Conservation (phyloP, 2,113 vertebrate genomes). For the Monarcha castaneiventris region DNA sequence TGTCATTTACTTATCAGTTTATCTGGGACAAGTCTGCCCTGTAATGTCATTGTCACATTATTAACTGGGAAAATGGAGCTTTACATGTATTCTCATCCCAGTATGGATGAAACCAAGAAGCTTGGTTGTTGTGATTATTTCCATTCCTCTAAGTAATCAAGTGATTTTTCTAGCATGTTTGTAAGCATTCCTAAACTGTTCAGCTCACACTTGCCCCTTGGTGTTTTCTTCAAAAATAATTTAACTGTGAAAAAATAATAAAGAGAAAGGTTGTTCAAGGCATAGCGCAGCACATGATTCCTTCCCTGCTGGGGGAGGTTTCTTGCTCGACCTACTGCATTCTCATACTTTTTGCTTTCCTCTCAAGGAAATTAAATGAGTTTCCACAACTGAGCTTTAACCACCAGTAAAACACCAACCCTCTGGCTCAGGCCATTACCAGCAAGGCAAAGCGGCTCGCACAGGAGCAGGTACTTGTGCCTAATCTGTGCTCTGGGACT, state of each 20-base stretch:
- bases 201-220: neutral
- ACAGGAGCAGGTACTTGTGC: neutral
- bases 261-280: neutral
- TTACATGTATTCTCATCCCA: conserved; percentile 30
- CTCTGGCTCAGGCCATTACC: neutral
- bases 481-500: neutral
- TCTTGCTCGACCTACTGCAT: rapidly evolving
- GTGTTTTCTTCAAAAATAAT: neutral
- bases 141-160: neutral
- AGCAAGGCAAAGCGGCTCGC: neutral
- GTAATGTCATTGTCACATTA: conserved; percentile 12
- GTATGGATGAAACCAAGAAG: neutral
- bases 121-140: neutral
- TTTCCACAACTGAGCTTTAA: neutral
- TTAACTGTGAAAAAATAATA: neutral
- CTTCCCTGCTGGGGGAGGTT: neutral
- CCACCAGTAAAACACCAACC: neutral
- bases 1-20: conserved; percentile 39
- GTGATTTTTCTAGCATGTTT: neutral
- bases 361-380: neutral
- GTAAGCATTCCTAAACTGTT: neutral
- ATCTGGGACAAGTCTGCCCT: conserved; percentile 22
- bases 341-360: neutral
- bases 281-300: rapidly evolving
- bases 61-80: neutral